Conservation (phyloP, 1,140 invertebrate species). For the Eumaeus atala region DNA sequence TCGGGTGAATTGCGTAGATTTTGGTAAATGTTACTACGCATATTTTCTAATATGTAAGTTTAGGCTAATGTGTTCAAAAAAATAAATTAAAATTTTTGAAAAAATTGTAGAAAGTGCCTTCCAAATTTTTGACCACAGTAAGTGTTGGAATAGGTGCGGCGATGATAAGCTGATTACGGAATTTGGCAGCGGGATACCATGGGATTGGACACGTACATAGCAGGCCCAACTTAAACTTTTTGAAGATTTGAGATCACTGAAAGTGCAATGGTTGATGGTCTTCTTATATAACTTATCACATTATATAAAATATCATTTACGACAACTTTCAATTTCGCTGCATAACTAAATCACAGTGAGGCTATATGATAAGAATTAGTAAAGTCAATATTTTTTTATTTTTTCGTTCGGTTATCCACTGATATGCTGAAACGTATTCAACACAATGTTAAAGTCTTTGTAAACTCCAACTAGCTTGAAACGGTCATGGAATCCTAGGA, state of each 20-base stretch:
- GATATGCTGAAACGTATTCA: too few relatives aligned
- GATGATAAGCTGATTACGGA: slow-evolving; percentile 45
- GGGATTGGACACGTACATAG: background rate
- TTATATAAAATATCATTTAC: background rate
- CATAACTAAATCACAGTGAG: too few relatives aligned
- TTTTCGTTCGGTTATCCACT: too few relatives aligned
- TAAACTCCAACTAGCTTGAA: too few relatives aligned
- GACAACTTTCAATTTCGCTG: too few relatives aligned
- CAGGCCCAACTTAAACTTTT: background rate
- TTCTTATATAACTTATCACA: too few relatives aligned
- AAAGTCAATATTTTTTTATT: too few relatives aligned
- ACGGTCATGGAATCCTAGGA: too few relatives aligned
- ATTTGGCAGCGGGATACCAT: slow-evolving; percentile 28
- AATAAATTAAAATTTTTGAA: slow-evolving; percentile 67
- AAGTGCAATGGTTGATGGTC: too few relatives aligned
- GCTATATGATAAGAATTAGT: too few relatives aligned
- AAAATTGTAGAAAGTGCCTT: slow-evolving; percentile 71
- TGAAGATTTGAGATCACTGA: too few relatives aligned
- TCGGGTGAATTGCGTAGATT: slow-evolving; percentile 68
- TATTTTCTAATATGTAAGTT: slow-evolving; percentile 73
- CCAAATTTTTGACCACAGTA: slow-evolving; percentile 73
- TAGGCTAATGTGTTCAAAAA: slow-evolving; percentile 73
- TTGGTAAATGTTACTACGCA: slow-evolving; percentile 74
- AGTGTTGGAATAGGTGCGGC: slow-evolving; percentile 67
- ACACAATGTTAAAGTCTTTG: too few relatives aligned